Conservation (phyloP, 2,113 vertebrate species). For the Neotragus pygmaeus region DNA sequence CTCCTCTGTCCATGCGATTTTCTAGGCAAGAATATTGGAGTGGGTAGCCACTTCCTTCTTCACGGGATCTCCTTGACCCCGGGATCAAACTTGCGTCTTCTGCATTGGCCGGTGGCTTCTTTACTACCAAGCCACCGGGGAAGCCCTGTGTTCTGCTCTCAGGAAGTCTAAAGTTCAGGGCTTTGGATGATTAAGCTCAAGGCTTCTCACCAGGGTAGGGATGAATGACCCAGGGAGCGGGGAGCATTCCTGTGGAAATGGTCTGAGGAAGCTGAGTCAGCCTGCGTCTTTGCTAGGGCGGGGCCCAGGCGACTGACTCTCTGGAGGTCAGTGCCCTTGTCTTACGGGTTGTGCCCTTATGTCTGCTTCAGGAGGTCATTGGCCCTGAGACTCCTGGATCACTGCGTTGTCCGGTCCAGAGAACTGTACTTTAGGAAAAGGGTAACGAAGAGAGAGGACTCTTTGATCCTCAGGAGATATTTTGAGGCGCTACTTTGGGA, state of each 20-base stretch:
- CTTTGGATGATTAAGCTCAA: background rate
- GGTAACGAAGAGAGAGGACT: too few relatives aligned
- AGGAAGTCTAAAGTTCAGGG: slow-evolving; percentile 53
- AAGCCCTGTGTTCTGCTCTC: background rate
- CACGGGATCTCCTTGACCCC: background rate
- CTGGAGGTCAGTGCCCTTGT: background rate
- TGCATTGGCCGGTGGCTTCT: background rate
- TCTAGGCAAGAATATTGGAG: background rate
- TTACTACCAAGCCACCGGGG: background rate
- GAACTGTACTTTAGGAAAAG: background rate
- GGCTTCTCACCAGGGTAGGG: background rate
- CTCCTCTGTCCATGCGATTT: background rate
- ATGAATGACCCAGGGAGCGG: slow-evolving; percentile 28
- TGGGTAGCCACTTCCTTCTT: background rate
- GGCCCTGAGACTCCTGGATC: background rate
- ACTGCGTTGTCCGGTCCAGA: background rate
- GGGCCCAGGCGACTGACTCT: background rate
- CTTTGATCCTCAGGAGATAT: background rate
- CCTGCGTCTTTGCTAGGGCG: background rate
- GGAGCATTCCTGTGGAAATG: background rate
- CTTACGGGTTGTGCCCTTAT: background rate
- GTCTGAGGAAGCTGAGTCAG: slow-evolving; percentile 54
- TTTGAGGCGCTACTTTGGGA: background rate
- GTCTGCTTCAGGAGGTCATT: background rate
- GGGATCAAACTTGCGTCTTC: background rate